These are phyloP conservation scores for Pentalonia nigronervosa DNA, from an alignment of 1,140 invertebrate species.

Conservation along the genomic window DNA sequence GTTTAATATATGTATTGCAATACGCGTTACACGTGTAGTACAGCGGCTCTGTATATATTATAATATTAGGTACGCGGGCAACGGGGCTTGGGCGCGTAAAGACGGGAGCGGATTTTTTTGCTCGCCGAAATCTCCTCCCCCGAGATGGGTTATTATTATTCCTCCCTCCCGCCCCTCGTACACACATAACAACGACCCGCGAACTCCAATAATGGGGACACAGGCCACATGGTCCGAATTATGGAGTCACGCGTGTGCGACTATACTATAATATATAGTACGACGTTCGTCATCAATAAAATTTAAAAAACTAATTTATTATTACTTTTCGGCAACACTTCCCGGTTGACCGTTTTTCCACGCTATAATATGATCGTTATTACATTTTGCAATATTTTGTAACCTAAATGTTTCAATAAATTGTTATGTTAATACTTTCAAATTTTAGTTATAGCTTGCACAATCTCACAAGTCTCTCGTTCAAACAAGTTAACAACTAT, in stretches of 20 bases:
- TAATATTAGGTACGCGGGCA: not conserved
- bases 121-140: not conserved
- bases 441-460: too few relatives aligned
- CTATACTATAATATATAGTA: not conserved
- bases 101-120: not conserved
- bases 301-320: not conserved
- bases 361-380: not conserved
- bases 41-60: not conserved
- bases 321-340: not conserved
- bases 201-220: slow-evolving; percentile 17
- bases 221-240: slow-evolving; percentile 8
- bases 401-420: not conserved
- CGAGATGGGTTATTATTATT: not conserved
- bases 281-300: not conserved
- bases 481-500: not conserved
- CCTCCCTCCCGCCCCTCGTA: not conserved
- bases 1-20: not conserved
- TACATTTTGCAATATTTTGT: not conserved
- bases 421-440: too few relatives aligned
- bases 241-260: not conserved
- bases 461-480: too few relatives aligned
- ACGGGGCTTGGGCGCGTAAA: not conserved
- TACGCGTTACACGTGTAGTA: slow-evolving; percentile 8
- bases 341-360: not conserved
- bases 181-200: not conserved